Evolutionary conservation across 1,140 invertebrate species (phyloP).

Genomic region (Colletes latitarsis): DNA sequence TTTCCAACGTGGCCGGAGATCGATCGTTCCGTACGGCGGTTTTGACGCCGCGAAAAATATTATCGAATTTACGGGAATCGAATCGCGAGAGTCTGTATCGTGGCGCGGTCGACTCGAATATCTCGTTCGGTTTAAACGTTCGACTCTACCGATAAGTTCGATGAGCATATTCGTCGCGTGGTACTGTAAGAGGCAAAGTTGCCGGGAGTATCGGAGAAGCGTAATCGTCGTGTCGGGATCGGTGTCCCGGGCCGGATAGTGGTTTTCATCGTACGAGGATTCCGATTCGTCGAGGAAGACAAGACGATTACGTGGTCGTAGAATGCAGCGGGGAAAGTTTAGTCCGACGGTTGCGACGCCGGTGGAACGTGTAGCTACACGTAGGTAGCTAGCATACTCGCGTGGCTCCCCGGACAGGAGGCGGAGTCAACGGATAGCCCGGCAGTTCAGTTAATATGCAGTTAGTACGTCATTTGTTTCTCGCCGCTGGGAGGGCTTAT

Average conservation of each 20-base stretch:
- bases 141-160: neutral
- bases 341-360: constrained; percentile 34
- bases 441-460: constrained; percentile 64
- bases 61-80: neutral
- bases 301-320: constrained; percentile 59
- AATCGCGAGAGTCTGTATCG: no score
- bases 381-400: constrained; percentile 14
- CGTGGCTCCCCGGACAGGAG: constrained; percentile 41
- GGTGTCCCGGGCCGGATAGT: constrained; percentile 28
- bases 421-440: constrained; percentile 44
- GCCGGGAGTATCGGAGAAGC: neutral
- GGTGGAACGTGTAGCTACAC: constrained; percentile 36
- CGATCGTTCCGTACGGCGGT: neutral
- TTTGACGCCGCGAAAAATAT: neutral
- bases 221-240: neutral
- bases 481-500: constrained; percentile 61
- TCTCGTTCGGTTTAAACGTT: no score
- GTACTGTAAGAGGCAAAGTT: neutral
- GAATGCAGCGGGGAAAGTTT: constrained; percentile 53
- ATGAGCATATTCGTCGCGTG: neutral
- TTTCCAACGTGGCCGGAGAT: no score
- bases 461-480: constrained; percentile 71
- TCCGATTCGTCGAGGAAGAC: constrained; percentile 66
- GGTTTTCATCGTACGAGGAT: constrained; percentile 49
- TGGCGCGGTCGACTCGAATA: no score